Evolutionary conservation across 64 coral and sea anemone genomes (phyloP), one percentile per base, ranked within the genome.

Genomic region (Astreopora myriophthalma): DNA sequence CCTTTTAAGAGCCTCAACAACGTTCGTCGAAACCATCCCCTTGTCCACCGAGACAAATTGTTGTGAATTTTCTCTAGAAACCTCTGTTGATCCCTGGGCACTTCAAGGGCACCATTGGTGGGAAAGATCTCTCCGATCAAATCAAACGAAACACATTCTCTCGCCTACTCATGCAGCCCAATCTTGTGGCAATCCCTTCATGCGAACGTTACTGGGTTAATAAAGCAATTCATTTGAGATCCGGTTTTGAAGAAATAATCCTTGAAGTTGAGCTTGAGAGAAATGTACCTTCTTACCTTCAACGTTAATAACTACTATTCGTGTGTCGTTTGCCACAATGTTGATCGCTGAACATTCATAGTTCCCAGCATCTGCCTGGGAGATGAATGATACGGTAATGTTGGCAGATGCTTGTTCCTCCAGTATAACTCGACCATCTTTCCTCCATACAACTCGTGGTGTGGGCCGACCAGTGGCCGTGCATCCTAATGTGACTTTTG

Each of bases 401-500:
- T 83, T 83, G 23, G 20, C 55, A 62, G 52, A 37, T 10, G 19
- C 14, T 37, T 38, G 1, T 63, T 31, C 34, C 25, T 83, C 55
- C 8, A 37, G n/a, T 3, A 83, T 30, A 37, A 83, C 33, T 3
- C n/a, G 32, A 33, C 20, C 55, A 64, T 89, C 52, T 83, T 88
- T 88, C 22, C 65, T 25, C 92, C 92, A 94, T 1, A 72, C 76
- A 5, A 94, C 34, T 10, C 19, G 52, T 4, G 79, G 79, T 11
- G 31, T 62, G 2, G 71, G 70, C 11, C 74, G 52, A 0, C 92
- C 92, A 27, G 37, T 89, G 5, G 67, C 92, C 6, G n/a, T 31
- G 34, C 92, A 94, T 8, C 20, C 24, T 33, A 94, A 36, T 3
- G 38, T 61, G 23, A 94, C 72, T 16, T 16, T 34, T 6, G 8